Percentiles rank a stretch among this genome's conserved stretches.
These are phyloP conservation scores for Drosophila demipolita DNA, from an alignment of 2,888 invertebrate species.

Conservation along the genomic window DNA sequence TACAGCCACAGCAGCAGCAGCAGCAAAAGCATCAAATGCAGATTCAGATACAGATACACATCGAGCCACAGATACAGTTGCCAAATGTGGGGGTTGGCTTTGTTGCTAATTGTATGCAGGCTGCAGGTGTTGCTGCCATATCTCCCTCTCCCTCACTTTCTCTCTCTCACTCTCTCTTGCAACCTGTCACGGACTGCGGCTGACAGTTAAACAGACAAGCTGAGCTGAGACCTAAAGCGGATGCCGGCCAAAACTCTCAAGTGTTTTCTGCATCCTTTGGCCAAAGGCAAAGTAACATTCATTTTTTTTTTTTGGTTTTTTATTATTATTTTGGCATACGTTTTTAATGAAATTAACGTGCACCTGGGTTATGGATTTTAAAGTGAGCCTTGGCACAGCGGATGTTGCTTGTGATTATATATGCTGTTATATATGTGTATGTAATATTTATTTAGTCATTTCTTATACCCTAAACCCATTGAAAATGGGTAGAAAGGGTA, in stretches of 20 bases:
- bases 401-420: not conserved
- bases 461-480: too few relatives aligned
- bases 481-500: too few relatives aligned
- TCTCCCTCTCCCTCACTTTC: not conserved
- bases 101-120: slow-evolving; percentile 75
- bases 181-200: slow-evolving; percentile 28
- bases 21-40: not conserved
- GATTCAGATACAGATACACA: slow-evolving; percentile 3
- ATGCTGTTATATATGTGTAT: not conserved
- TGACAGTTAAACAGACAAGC: slow-evolving; percentile 44
- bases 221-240: slow-evolving; percentile 20
- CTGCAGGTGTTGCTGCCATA: slow-evolving; percentile 66
- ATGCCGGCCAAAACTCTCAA: slow-evolving; percentile 47
- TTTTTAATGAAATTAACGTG: slow-evolving; percentile 44
- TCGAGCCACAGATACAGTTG: slow-evolving; percentile 1
- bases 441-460: not conserved
- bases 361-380: slow-evolving; percentile 34
- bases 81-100: not conserved
- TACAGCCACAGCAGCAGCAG: slow-evolving; percentile 9
- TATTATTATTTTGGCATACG: not conserved
- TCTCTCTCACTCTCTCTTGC: slow-evolving; percentile 1
- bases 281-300: slow-evolving; percentile 1
- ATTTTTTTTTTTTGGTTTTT: not conserved
- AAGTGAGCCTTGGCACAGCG: not conserved
- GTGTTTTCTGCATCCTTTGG: slow-evolving; percentile 38